These are phyloP conservation scores for Melipona bicolor DNA, from an alignment of 2,888 invertebrate genomes.

Conservation along the genomic window DNA sequence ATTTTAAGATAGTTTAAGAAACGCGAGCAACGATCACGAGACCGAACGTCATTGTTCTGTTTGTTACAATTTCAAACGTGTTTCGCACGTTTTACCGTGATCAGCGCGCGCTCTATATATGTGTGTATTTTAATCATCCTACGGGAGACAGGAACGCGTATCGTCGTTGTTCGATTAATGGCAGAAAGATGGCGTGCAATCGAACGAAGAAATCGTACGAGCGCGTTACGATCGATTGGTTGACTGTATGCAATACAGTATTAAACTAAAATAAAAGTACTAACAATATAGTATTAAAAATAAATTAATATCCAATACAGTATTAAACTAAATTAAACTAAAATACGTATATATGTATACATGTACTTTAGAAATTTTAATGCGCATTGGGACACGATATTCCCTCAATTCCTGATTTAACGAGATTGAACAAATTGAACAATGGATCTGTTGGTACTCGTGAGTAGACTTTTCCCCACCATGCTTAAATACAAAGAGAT, in stretches of 20 bases:
- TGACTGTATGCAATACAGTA: too few species aligned
- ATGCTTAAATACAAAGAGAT: too few species aligned
- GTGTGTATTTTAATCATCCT: too few species aligned
- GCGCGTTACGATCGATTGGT: background rate
- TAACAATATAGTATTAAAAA: too few species aligned
- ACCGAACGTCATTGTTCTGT: background rate
- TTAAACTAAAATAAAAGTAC: too few species aligned
- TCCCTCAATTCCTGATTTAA: too few species aligned
- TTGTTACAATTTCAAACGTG: background rate
- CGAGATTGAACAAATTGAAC: too few species aligned
- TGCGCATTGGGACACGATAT: too few species aligned
- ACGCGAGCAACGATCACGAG: background rate
- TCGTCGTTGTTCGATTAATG: background rate
- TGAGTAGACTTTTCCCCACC: too few species aligned
- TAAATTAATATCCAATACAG: too few species aligned
- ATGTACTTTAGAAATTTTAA: too few species aligned
- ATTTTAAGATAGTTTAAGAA: background rate
- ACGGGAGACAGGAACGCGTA: background rate
- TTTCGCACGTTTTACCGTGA: background rate
- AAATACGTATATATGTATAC: background rate
- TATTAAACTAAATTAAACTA: background rate
- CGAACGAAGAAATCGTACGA: slow-evolving; percentile 3
- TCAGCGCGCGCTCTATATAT: background rate
- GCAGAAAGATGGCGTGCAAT: slow-evolving; percentile 5
- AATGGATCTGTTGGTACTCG: too few species aligned